Percentiles rank a stretch among this genome's conserved stretches.
Conservation (phyloP, 2,797 vertebrate genomes). For the Rhinoraja longicauda region DNA sequence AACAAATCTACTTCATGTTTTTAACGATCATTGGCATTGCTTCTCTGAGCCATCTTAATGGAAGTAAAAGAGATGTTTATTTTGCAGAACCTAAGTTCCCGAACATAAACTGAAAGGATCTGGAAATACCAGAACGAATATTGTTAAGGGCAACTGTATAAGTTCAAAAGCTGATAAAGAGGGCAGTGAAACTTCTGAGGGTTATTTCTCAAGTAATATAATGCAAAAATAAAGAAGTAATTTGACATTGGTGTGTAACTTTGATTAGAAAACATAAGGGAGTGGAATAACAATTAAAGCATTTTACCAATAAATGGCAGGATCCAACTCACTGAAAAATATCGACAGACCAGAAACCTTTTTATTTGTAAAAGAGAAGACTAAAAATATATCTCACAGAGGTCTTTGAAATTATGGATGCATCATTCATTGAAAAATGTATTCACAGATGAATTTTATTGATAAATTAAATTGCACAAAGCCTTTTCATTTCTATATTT, state of each 20-base stretch:
- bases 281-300: neutral
- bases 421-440: neutral
- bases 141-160: no score
- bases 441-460: neutral
- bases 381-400: neutral
- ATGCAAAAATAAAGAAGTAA: neutral
- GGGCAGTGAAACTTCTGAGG: no score
- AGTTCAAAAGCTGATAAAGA: no score
- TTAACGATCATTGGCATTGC: neutral
- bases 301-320: neutral
- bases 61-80: neutral
- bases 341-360: neutral
- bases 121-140: neutral
- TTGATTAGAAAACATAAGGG: neutral
- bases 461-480: neutral
- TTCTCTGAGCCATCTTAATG: neutral
- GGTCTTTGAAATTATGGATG: neutral
- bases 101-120: neutral
- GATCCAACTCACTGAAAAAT: neutral
- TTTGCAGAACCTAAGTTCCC: neutral
- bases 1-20: neutral
- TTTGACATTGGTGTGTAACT: neutral
- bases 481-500: neutral
- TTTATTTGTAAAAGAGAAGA: neutral
- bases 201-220: neutral